phyloP scores from a whole-genome alignment of 2,113 vertebrate genomes.

The Puffinus mauretanicus region DNA sequence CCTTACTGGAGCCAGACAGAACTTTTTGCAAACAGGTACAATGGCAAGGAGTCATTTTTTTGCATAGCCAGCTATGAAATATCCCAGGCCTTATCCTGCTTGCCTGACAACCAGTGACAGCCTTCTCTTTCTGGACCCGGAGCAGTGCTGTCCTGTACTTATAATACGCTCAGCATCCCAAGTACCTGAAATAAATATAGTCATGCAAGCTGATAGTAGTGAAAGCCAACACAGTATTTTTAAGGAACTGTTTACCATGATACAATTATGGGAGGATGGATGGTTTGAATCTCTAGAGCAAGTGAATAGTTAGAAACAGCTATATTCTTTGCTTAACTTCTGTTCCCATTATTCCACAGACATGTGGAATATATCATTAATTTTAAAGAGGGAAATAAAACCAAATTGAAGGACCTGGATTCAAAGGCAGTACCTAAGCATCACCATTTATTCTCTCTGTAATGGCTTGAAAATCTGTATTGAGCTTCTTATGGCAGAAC shows the following conservation, averaged over 20 bases:
- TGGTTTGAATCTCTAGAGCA: slow-evolving; percentile 2
- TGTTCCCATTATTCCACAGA: slow-evolving; percentile 10
- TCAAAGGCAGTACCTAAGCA: slow-evolving; percentile 43
- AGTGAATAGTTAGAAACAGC: not conserved
- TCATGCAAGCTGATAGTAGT: not conserved
- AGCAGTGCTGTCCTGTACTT: not conserved
- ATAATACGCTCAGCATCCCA: not conserved
- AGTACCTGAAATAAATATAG: not conserved
- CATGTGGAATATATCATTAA: slow-evolving; percentile 46
- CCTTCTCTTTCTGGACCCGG: not conserved
- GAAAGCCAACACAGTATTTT: not conserved
- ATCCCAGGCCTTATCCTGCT: not conserved
- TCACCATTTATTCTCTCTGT: not conserved
- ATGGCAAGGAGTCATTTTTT: not conserved
- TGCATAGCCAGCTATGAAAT: not conserved
- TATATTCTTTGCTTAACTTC: slow-evolving; percentile 24
- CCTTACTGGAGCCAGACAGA: not conserved
- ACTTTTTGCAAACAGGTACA: not conserved
- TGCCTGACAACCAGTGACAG: not conserved
- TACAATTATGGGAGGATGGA: slow-evolving; percentile 26
- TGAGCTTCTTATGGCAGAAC: not conserved
- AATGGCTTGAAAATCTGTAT: slow-evolving; percentile 20
- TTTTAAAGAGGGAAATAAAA: slow-evolving; percentile 60
- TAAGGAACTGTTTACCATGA: not conserved
- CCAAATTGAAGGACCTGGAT: slow-evolving; percentile 25